A percentile compares a stretch with the other conserved stretches of the same genome.
These are phyloP conservation scores for Drosophila rhopaloa DNA, from an alignment of 1,140 invertebrate species.

Conservation along the genomic window DNA sequence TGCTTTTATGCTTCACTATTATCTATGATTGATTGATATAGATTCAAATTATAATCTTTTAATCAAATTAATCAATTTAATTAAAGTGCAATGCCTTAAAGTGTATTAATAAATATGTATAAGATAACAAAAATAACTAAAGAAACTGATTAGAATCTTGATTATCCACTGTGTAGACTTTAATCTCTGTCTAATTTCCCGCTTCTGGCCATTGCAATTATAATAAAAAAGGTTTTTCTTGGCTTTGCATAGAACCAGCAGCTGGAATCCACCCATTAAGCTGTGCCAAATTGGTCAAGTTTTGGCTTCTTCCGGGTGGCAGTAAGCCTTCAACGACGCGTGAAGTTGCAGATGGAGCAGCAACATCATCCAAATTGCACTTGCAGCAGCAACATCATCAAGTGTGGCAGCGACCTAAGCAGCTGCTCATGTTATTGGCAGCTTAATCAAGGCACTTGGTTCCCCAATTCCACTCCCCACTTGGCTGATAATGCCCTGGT, in stretches of 20 bases:
- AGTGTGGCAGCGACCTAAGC: constrained; percentile 17
- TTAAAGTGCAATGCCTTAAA: too few relatives aligned
- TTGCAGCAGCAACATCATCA: constrained; percentile 10
- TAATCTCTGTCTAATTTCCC: constrained; percentile 7
- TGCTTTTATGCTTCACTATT: too few relatives aligned
- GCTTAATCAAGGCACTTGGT: constrained; percentile 62
- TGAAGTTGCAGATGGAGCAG: constrained; percentile 37
- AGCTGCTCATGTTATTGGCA: constrained; percentile 47
- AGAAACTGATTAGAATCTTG: too few relatives aligned
- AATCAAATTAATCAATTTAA: too few relatives aligned
- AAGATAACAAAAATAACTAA: neutral
- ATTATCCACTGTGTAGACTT: constrained; percentile 6
- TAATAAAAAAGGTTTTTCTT: constrained; percentile 2
- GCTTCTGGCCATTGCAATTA: constrained; percentile 10
- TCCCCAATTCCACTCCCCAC: constrained; percentile 1
- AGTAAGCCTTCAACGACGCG: constrained; percentile 47
- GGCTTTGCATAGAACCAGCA: constrained; percentile 6
- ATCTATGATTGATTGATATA: too few relatives aligned
- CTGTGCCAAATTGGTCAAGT: constrained; percentile 25
- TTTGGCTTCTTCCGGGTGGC: constrained; percentile 52
- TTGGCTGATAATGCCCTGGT: constrained; percentile 52
- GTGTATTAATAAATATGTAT: neutral
- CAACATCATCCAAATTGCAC: too few relatives aligned
- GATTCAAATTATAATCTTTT: too few relatives aligned
- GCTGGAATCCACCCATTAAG: constrained; percentile 8